Conservation (phyloP, 2,797 vertebrate species). For the Chelidonichthys spinosus region DNA sequence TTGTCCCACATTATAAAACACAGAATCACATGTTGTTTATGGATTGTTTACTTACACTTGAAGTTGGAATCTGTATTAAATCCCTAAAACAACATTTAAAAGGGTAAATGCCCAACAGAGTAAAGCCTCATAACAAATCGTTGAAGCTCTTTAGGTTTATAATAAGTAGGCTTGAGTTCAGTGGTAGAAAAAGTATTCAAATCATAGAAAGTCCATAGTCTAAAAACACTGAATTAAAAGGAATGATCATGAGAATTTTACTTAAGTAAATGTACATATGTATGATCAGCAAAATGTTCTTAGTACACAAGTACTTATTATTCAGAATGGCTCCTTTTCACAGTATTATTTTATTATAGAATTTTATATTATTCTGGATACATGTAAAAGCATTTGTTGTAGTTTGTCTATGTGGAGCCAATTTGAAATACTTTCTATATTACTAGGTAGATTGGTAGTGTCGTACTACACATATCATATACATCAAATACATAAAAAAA, state of each 20-base stretch:
- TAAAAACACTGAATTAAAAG: neutral
- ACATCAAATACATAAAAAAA: neutral
- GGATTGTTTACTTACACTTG: neutral
- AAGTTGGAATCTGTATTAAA: neutral
- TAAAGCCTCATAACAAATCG: too few species aligned
- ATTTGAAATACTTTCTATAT: neutral
- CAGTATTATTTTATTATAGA: neutral
- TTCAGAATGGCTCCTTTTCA: neutral
- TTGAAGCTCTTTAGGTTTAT: neutral
- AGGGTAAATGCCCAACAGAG: neutral
- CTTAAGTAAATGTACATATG: neutral
- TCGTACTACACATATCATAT: neutral
- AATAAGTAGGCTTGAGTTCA: neutral
- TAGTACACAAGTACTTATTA: neutral
- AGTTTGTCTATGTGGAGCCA: neutral
- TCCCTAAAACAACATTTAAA: accelerated
- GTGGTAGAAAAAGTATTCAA: neutral
- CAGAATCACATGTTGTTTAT: neutral
- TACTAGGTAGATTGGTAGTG: neutral
- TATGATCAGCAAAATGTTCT: neutral
- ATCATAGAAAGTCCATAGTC: neutral
- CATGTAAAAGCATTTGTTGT: neutral
- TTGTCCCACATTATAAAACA: neutral
- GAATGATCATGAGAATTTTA: neutral
- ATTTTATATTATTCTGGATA: neutral